Conservation (phyloP, 2,888 invertebrate genomes). For the Dynastes hyllus region DNA sequence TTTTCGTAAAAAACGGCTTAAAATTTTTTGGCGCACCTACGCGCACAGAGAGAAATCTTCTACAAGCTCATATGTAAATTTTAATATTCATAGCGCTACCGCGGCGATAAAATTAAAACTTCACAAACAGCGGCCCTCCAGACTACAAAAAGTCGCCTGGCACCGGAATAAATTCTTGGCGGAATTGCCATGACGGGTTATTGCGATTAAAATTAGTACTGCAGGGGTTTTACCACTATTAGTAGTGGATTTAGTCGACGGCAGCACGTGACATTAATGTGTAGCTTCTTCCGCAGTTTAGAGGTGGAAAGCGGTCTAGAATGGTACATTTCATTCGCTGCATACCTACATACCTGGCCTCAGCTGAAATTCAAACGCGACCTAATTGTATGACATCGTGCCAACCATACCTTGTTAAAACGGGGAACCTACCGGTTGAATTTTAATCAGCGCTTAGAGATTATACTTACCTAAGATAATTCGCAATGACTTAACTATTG, state of each 20-base stretch:
- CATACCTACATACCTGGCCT: conserved; percentile 27
- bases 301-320: conserved; percentile 13
- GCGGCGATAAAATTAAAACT: conserved; percentile 24
- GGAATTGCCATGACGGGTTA: conserved; percentile 11
- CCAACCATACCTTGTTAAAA: conserved; percentile 11
- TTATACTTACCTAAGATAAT: neutral
- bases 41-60: neutral
- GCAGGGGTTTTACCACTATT: conserved; percentile 42
- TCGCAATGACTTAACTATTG: too few species aligned
- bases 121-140: conserved; percentile 4
- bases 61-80: neutral
- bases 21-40: neutral
- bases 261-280: conserved; percentile 36
- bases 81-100: conserved; percentile 9
- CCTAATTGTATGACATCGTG: conserved; percentile 8
- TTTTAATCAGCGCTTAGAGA: conserved; percentile 16
- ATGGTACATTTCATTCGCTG: conserved; percentile 32
- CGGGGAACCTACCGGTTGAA: conserved; percentile 3
- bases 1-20: neutral
- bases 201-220: conserved; percentile 46
- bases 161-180: conserved; percentile 10
- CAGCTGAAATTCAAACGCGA: conserved; percentile 5
- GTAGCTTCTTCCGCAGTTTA: conserved; percentile 27
- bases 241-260: conserved; percentile 35
- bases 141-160: neutral